phyloP scores from a whole-genome alignment of 1,140 invertebrate species.

The Microplitis mediator region DNA sequence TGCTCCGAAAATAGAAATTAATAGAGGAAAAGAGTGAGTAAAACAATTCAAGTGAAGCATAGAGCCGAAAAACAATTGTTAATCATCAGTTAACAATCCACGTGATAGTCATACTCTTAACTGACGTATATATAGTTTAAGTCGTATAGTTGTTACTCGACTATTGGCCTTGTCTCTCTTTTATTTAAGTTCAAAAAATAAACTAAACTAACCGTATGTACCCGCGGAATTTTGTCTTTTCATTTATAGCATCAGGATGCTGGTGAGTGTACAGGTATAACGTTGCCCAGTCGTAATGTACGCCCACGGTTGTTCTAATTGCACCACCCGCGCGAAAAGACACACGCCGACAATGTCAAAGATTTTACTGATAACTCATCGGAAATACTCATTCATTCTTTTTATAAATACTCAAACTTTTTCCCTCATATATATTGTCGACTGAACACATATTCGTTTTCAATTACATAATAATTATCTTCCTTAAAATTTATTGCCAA shows the following conservation, averaged over 20 bases:
- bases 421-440: too few species aligned
- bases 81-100: too few species aligned
- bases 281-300: neutral
- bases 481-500: too few species aligned
- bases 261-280: slow-evolving; percentile 4
- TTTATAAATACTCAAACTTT: neutral
- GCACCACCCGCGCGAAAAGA: neutral
- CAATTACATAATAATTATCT: too few species aligned
- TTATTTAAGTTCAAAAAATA: slow-evolving; percentile 10
- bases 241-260: slow-evolving; percentile 19
- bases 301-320: slow-evolving; percentile 27
- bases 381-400: neutral
- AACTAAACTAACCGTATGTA: slow-evolving; percentile 15
- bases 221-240: slow-evolving; percentile 20
- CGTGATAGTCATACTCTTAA: too few species aligned
- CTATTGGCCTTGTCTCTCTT: too few species aligned
- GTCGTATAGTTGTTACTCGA: too few species aligned
- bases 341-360: slow-evolving; percentile 9
- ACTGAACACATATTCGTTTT: too few species aligned
- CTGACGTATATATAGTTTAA: too few species aligned
- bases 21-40: too few species aligned
- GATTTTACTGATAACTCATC: slow-evolving; percentile 1
- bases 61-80: neutral
- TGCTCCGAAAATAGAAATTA: too few species aligned
- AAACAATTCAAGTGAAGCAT: too few species aligned